Evolutionary conservation across 2,888 invertebrate species (phyloP), one percentile per base, ranked within the genome.

Genomic region (Hermodice carunculata): DNA sequence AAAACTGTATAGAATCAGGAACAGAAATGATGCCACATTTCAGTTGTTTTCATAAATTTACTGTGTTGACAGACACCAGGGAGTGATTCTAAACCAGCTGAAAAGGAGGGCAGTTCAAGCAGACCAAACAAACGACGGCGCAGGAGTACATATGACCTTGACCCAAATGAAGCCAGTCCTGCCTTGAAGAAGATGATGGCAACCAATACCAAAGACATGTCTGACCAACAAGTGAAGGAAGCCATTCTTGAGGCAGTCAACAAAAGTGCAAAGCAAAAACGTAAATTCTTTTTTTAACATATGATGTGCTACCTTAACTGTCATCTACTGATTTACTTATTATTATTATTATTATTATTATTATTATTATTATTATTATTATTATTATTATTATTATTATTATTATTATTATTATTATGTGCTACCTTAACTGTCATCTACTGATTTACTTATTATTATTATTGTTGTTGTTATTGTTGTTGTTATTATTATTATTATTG

Each of bases 221-320:
- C 54, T n/a, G 49, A 48, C 17, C 26, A 22, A 3, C 43, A 61
- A 29, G 34, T 61, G 40, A 66, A 61, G 61, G 44, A 46, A 6
- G 49, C 28, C 17, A 48, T 66, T 11, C 24, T 56, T 42, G 24
- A 54, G 11, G 61, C 56, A 3, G 26, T 66, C 26, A 37, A 61
- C 56, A 61, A 49, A 40, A 54, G 60, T 3, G 66, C 52, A n/a
- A 43, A 64, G 37, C 37, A 58, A n/a, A 64, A 64, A 58, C 40
- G 57, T 63, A 58, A 24, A 48, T 56, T 24, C 22, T 31, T 29
- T 1, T n/a, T 17, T 19, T n/a, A n/a, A n/a, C n/a, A n/a, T n/a
- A n/a, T n/a, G n/a, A n/a, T n/a, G n/a, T n/a, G n/a, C n/a, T 51
- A 6, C 8, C 22, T 11, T 19, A 29, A 28, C 11, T 29, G 26